A percentile compares a stretch with the other conserved stretches of the same genome.
Conservation (phyloP, 2,888 invertebrate genomes). For the Spicauda simplicius region DNA sequence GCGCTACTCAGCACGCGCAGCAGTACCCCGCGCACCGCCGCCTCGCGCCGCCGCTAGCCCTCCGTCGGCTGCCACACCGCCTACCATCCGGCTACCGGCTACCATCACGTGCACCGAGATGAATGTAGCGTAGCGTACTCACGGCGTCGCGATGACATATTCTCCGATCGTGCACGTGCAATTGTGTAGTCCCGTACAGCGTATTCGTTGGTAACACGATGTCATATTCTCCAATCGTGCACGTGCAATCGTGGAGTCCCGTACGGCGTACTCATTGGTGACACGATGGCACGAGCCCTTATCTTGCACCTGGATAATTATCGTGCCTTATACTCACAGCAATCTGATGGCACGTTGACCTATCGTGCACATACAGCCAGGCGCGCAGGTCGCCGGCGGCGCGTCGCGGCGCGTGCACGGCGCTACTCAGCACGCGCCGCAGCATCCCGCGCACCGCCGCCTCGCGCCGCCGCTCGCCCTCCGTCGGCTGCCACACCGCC, state of each 20-base stretch:
- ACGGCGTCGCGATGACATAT: too few relatives aligned
- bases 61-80: conserved; percentile 92
- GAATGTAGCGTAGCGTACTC: too few relatives aligned
- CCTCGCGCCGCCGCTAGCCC: conserved; percentile 90
- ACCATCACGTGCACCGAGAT: too few relatives aligned
- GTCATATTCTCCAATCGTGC: too few relatives aligned
- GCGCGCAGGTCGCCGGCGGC: conserved; percentile 92
- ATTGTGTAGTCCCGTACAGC: too few relatives aligned
- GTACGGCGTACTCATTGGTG: too few relatives aligned
- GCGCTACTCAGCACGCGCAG: conserved; percentile 88
- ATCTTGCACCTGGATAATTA: too few relatives aligned
- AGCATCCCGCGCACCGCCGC: conserved; percentile 90
- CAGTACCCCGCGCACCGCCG: conserved; percentile 90
- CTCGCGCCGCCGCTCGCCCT: conserved; percentile 89
- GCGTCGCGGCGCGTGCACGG: conserved; percentile 83
- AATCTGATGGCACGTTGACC: conserved; percentile 82
- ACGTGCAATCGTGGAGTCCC: too few relatives aligned
- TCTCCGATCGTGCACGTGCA: too few relatives aligned
- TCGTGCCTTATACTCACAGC: conserved; percentile 86
- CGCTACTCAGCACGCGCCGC: conserved; percentile 87
- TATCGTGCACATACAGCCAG: conserved; percentile 90
- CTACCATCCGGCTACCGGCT: conserved; percentile 90
- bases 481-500: conserved; percentile 92
- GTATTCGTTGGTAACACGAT: too few relatives aligned
- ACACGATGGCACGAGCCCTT: too few relatives aligned